Evolutionary conservation across 2,888 invertebrate species (phyloP).

Genomic region (Neocrepidodera transversa): DNA sequence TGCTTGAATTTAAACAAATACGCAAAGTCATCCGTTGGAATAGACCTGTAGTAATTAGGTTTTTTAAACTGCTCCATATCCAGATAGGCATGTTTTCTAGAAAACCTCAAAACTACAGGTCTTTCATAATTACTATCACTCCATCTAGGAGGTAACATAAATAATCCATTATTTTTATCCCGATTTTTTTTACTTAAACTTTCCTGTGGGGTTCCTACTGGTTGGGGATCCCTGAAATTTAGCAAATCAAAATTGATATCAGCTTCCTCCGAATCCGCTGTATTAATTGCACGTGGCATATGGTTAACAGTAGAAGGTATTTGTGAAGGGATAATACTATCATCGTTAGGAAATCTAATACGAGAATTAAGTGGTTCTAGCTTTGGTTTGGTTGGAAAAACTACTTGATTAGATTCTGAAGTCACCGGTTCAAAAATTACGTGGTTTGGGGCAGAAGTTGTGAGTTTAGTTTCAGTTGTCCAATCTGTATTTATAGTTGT

Average conservation of each 20-base stretch:
- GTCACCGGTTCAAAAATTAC: constrained; percentile 33
- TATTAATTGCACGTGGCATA: constrained; percentile 11
- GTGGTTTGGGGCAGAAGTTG: constrained; percentile 32
- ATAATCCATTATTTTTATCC: constrained; percentile 48
- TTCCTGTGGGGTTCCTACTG: constrained; percentile 8
- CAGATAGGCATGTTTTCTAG: constrained; percentile 47
- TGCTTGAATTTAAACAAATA: constrained; percentile 52
- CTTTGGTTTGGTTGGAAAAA: constrained; percentile 37
- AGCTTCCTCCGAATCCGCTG: constrained; percentile 19
- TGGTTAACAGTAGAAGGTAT: constrained; percentile 27
- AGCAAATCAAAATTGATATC: constrained; percentile 19
- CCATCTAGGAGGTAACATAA: constrained; percentile 49
- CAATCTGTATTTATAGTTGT: constrained; percentile 16
- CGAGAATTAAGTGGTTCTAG: constrained; percentile 21
- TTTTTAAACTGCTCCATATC: constrained; percentile 46
- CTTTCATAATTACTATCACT: constrained; percentile 46
- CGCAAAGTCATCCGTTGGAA: constrained; percentile 52
- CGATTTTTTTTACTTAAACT: constrained; percentile 42
- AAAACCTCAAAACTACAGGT: constrained; percentile 54
- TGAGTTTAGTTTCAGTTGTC: constrained; percentile 15
- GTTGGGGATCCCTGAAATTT: constrained; percentile 17
- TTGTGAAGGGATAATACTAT: constrained; percentile 21
- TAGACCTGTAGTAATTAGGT: constrained; percentile 50
- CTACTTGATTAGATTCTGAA: constrained; percentile 24
- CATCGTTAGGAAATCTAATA: constrained; percentile 39